phyloP scores from a whole-genome alignment of 1,140 invertebrate species.

The Drosophila biarmipes region DNA sequence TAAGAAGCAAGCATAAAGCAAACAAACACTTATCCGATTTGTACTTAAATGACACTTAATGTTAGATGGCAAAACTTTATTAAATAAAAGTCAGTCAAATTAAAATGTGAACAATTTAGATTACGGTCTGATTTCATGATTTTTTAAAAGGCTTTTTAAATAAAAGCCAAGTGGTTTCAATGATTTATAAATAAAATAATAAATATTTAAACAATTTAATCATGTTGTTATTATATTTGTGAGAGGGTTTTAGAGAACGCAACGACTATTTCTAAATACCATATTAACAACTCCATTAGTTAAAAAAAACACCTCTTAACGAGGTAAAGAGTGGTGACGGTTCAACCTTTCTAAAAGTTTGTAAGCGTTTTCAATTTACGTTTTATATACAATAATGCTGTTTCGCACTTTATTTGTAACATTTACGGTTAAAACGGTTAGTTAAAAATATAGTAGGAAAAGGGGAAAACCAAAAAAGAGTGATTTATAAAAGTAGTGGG shows the following conservation, averaged over 20 bases:
- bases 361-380: too few relatives aligned
- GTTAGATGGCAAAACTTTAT: slow-evolving; percentile 22
- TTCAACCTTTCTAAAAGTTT: too few relatives aligned
- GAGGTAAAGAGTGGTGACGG: too few relatives aligned
- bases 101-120: slow-evolving; percentile 23
- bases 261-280: too few relatives aligned
- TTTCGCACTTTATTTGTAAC: too few relatives aligned
- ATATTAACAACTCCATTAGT: too few relatives aligned
- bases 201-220: slow-evolving; percentile 34
- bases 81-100: slow-evolving; percentile 35
- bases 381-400: too few relatives aligned
- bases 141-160: slow-evolving; percentile 37
- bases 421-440: too few relatives aligned
- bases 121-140: slow-evolving; percentile 27
- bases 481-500: neutral
- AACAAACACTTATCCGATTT: slow-evolving; percentile 41
- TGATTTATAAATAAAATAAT: slow-evolving; percentile 59
- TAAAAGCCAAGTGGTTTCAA: slow-evolving; percentile 43
- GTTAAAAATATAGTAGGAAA: too few relatives aligned
- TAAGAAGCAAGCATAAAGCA: slow-evolving; percentile 9
- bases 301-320: too few relatives aligned
- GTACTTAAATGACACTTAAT: slow-evolving; percentile 62
- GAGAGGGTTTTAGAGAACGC: too few relatives aligned
- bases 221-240: neutral
- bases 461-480: too few relatives aligned